phyloP scores from a whole-genome alignment of 2,797 vertebrate genomes.

The Microhierax caerulescens region DNA sequence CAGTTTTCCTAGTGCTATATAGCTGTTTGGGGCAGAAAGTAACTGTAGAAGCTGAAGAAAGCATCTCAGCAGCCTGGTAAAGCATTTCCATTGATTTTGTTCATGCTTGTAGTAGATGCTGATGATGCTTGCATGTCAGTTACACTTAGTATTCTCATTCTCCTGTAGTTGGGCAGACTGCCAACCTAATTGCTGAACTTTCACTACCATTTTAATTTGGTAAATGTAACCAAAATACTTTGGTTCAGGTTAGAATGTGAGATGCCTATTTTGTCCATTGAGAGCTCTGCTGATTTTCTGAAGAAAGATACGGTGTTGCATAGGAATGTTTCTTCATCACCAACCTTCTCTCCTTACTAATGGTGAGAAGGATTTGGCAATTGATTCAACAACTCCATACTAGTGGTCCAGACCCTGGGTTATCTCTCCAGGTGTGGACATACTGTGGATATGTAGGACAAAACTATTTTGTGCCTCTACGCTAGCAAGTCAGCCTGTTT shows the following conservation, averaged over 20 bases:
- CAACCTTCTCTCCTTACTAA: not conserved
- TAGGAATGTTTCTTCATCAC: not conserved
- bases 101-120: not conserved
- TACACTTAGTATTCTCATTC: not conserved
- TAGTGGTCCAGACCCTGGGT: not conserved
- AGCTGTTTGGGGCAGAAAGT: not conserved
- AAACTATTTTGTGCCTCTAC: not conserved
- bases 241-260: not conserved
- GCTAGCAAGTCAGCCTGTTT: not conserved
- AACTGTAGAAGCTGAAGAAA: not conserved
- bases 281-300: not conserved
- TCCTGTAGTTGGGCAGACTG: not conserved
- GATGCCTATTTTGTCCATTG: not conserved
- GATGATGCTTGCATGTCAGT: not conserved
- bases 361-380: not conserved
- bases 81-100: not conserved
- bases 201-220: not conserved
- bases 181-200: not conserved
- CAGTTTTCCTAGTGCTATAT: not conserved
- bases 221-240: not conserved
- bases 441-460: not conserved
- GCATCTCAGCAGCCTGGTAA: not conserved
- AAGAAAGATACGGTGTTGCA: rapidly evolving
- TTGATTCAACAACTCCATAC: not conserved
- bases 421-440: not conserved